These are phyloP conservation scores for Sesia bembeciformis DNA, from an alignment of 2,888 invertebrate species.

Conservation along the genomic window DNA sequence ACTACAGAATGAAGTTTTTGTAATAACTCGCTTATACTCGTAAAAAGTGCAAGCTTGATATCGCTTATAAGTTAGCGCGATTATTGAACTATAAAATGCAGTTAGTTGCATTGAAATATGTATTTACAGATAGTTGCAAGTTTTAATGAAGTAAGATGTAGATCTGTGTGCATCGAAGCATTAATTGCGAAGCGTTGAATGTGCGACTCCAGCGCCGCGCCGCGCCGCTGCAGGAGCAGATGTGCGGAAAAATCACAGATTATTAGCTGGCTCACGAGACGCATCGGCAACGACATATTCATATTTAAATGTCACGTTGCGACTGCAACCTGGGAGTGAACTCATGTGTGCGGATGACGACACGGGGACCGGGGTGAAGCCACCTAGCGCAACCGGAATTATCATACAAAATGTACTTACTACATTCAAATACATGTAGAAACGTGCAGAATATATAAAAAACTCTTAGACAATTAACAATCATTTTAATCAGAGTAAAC, in stretches of 20 bases:
- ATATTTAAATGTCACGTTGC: conserved; percentile 64
- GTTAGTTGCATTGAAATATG: neutral
- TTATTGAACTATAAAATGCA: neutral
- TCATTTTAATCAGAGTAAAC: no score
- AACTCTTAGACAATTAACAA: no score
- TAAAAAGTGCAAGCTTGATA: no score
- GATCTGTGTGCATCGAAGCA: conserved; percentile 15
- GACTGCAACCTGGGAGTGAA: conserved; percentile 32
- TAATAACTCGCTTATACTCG: no score
- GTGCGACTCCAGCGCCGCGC: neutral
- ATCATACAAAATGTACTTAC: no score
- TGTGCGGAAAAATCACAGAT: conserved; percentile 66
- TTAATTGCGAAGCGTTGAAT: conserved; percentile 20
- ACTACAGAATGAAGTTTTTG: no score
- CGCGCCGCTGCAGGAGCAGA: conserved; percentile 27
- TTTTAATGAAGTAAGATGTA: conserved; percentile 1
- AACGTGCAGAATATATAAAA: no score
- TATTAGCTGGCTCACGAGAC: conserved; percentile 45
- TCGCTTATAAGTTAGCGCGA: neutral
- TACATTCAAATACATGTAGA: no score
- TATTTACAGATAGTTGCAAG: neutral
- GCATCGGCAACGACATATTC: conserved; percentile 52
- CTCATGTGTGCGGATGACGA: conserved; percentile 30
- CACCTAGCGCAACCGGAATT: neutral
- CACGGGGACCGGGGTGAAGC: conserved; percentile 2